Conservation (phyloP, 2,888 invertebrate genomes). For the Muschampia plurimacula region DNA sequence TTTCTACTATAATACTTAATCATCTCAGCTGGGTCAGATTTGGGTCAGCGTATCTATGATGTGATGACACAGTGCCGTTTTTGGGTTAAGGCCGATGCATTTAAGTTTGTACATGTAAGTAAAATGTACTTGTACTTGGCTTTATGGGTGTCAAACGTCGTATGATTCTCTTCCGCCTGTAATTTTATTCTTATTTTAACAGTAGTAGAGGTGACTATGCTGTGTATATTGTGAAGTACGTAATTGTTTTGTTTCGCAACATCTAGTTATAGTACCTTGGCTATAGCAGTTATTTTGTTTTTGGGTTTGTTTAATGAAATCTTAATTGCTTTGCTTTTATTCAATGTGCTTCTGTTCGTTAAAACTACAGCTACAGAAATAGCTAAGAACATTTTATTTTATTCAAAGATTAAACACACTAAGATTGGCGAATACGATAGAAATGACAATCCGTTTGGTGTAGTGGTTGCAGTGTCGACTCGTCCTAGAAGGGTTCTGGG, state of each 20-base stretch:
- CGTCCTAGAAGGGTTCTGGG: too few relatives aligned
- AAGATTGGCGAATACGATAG: too few relatives aligned
- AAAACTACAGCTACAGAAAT: not conserved
- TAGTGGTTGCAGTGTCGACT: too few relatives aligned
- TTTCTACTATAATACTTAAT: not conserved
- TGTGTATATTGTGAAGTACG: not conserved
- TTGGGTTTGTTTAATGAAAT: not conserved
- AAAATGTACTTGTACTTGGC: constrained; percentile 22
- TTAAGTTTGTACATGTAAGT: constrained; percentile 26
- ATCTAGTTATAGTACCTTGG: not conserved
- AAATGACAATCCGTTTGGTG: too few relatives aligned
- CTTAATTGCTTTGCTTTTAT: not conserved
- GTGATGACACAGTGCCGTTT: constrained; percentile 23
- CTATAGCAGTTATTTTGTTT: not conserved
- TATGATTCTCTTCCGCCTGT: not conserved
- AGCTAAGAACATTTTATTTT: too few relatives aligned
- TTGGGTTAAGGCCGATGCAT: constrained; percentile 31
- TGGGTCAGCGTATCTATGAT: constrained; percentile 23
- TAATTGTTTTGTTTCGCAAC: not conserved
- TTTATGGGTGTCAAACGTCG: not conserved
- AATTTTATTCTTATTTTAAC: not conserved
- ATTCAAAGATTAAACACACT: too few relatives aligned
- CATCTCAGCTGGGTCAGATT: constrained; percentile 6
- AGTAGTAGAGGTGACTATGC: not conserved
- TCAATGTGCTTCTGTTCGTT: not conserved